Base-by-base conservation (phyloP, 2,113 vertebrate genomes). In the Salvelinus namaycush region DNA sequence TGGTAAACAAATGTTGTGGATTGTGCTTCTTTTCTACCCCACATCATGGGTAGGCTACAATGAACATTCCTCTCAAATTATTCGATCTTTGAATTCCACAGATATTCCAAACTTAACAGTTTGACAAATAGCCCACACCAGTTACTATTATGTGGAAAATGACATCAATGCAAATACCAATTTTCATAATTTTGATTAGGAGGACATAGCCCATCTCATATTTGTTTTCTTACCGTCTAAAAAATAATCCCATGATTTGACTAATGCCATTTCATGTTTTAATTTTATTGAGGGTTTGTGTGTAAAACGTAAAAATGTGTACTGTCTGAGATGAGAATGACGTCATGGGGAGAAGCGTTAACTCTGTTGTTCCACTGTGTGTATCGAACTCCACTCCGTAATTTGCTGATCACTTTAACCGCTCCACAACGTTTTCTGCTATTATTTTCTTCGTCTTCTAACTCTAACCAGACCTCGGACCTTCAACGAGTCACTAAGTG, bases 301-400 rank as follows among this genome's bases (percentile, higher is more conserved):
- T 57, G 54, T 57, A 57, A 20, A 14, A 18, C 54, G 54, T 20
- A 44, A 44, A 44, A 11, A 44, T 3, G 39, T 54, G 51, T 18
- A 16, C 16, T 44, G 9, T 44, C 39, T 54, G 51, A 54, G 51
- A 18, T 8, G n/a, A 62, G n/a, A 9, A 62, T 62, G 18, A 24
- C 59, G 59, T 62, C 18, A 62, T 22, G 14, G 22, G n/a, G 13
- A 24, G 48, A 51, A 64, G 31, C 68, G 83, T 76, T 88, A 88
- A 80, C 77, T 84, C 77, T 65, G 69, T 87, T 76, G 75, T 44
- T 90, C 89, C 89, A 78, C 70, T 27, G 31, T 57, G 6, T 67
- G 85, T 82, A 80, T 59, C 59, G 70, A 81, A 92, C 72, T 94
- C 93, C 93, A 92, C 70, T 94, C 93, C 93, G 87, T 87, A 89